Evolutionary conservation across 1,140 invertebrate genomes (phyloP).

Genomic region (Elymnias hypermnestra): DNA sequence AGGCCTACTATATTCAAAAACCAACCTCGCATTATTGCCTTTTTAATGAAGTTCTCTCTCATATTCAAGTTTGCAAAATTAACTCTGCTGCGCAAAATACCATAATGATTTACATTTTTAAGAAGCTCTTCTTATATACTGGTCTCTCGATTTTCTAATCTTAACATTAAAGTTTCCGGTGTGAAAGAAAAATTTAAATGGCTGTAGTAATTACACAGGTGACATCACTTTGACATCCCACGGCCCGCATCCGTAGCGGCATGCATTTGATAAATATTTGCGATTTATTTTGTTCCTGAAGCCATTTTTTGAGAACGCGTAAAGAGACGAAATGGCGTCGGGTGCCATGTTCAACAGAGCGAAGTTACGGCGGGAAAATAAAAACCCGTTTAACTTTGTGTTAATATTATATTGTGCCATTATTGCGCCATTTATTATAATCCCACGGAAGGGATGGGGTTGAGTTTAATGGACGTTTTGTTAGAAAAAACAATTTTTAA

Average conservation of each 20-base stretch:
- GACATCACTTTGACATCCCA: conserved; percentile 7
- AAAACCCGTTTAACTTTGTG: conserved; percentile 73
- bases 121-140: too few species aligned
- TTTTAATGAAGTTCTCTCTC: too few species aligned
- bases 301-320: conserved; percentile 62
- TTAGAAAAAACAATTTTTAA: conserved; percentile 66
- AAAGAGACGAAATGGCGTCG: conserved; percentile 51
- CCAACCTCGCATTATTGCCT: too few species aligned
- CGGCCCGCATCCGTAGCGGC: conserved; percentile 18
- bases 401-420: conserved; percentile 75
- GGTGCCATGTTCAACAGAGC: conserved; percentile 42
- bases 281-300: conserved; percentile 63
- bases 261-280: conserved; percentile 68
- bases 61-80: too few species aligned
- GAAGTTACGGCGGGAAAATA: conserved; percentile 65
- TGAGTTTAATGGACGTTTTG: conserved; percentile 72
- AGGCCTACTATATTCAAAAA: too few species aligned
- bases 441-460: conserved; percentile 66
- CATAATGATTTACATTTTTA: too few species aligned
- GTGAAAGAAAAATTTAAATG: too few species aligned
- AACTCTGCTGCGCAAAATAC: too few species aligned
- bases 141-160: too few species aligned
- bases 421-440: conserved; percentile 74
- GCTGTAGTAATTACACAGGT: not conserved
- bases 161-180: too few species aligned